These are phyloP conservation scores for Lasioglossum vierecki DNA, from an alignment of 2,888 invertebrate species.

Conservation along the genomic window DNA sequence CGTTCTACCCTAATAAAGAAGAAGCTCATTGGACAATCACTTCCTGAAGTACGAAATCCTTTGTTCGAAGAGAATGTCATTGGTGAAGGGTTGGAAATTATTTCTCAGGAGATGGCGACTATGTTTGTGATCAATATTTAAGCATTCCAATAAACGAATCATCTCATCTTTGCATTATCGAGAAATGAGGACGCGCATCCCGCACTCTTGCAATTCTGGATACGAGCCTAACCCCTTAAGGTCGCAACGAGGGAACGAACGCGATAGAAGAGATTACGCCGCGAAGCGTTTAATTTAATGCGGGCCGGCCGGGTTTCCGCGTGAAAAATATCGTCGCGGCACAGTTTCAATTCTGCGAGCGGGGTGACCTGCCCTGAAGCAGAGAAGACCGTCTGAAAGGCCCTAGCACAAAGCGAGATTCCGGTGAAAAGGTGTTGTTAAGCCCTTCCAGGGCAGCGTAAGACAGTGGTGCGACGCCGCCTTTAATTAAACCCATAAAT, in stretches of 20 bases:
- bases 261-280: not conserved
- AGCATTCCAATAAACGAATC: too few species aligned
- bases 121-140: too few species aligned
- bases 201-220: too few species aligned
- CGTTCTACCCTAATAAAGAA: not conserved
- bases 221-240: not conserved
- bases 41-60: too few species aligned
- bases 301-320: slow-evolving; percentile 23
- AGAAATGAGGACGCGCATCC: too few species aligned
- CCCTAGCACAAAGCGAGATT: slow-evolving; percentile 69
- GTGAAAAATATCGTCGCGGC: slow-evolving; percentile 61
- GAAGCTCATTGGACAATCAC: too few species aligned
- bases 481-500: slow-evolving; percentile 84
- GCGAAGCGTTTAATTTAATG: slow-evolving; percentile 52
- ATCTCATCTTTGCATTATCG: too few species aligned
- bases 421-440: slow-evolving; percentile 80
- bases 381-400: slow-evolving; percentile 61
- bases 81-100: too few species aligned
- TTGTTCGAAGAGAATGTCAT: too few species aligned
- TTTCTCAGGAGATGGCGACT: too few species aligned
- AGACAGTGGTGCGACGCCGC: slow-evolving; percentile 76
- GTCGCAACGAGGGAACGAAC: not conserved
- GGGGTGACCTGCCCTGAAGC: slow-evolving; percentile 41
- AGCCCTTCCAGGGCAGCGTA: slow-evolving; percentile 74
- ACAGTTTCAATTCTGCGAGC: slow-evolving; percentile 53